Percentiles rank a stretch among this genome's conserved stretches.
Evolutionary conservation across 92 coral and sea anemone genomes (phyloP).

Genomic region (Porites lobata): DNA sequence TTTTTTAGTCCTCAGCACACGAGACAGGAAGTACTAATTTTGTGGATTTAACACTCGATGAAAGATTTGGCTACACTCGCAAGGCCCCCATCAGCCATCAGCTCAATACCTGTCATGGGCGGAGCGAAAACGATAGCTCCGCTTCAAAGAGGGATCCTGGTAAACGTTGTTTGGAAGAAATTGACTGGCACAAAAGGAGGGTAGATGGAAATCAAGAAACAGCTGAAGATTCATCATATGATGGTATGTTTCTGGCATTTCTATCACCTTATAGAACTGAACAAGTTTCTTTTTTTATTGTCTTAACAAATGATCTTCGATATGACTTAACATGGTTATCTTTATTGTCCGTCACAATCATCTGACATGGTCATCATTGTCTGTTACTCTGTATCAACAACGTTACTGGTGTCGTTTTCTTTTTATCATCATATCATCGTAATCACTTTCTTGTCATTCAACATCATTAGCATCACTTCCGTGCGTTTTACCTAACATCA

Average conservation of each 20-base stretch:
- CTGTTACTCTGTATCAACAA: too few species aligned
- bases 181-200: slow-evolving; percentile 42
- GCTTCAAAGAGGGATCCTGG: not conserved
- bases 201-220: slow-evolving; percentile 16
- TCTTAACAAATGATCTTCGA: not conserved
- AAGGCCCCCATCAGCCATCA: slow-evolving; percentile 18
- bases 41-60: slow-evolving; percentile 53
- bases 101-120: not conserved
- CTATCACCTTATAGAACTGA: too few species aligned
- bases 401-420: too few species aligned
- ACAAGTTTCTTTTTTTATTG: too few species aligned
- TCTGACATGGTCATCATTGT: too few species aligned
- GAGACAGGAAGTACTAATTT: slow-evolving; percentile 11
- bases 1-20: not conserved
- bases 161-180: slow-evolving; percentile 55
- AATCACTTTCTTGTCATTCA: too few species aligned
- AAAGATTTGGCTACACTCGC: slow-evolving; percentile 61
- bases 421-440: too few species aligned
- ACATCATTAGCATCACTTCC: too few species aligned
- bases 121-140: not conserved
- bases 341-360: too few species aligned
- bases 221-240: not conserved
- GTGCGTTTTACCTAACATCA: not conserved
- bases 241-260: not conserved
- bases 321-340: too few species aligned